Evolutionary conservation across 2,797 vertebrate species (phyloP).

Genomic region (Typhlichthys eigenmanni): DNA sequence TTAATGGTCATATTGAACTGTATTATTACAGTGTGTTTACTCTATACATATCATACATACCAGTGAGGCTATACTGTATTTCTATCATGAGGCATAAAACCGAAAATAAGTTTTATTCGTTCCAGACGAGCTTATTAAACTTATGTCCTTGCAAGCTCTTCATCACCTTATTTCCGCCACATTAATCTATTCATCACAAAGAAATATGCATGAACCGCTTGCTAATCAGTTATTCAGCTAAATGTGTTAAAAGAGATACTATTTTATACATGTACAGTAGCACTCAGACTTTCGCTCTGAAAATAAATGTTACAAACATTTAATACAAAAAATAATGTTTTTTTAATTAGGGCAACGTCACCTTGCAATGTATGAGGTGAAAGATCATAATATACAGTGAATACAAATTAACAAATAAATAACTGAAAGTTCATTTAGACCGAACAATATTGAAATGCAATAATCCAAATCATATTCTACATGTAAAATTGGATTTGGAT

Average conservation of each 20-base stretch:
- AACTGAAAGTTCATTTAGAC: no score
- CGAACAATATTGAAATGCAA: no score
- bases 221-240: conserved; percentile 54
- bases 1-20: no score
- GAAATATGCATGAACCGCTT: conserved; percentile 61
- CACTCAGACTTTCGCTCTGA: conserved; percentile 21
- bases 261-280: conserved; percentile 26
- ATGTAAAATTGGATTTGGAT: no score
- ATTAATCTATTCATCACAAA: conserved; percentile 69
- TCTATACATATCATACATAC: no score
- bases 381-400: no score
- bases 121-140: conserved; percentile 39
- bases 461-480: no score
- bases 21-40: no score
- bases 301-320: conserved; percentile 17
- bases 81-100: conserved; percentile 2
- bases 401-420: no score
- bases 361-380: no score
- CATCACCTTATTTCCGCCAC: conserved; percentile 56
- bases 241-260: conserved; percentile 49
- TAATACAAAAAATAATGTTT: not conserved
- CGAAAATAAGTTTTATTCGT: conserved; percentile 43
- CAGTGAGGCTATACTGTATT: no score
- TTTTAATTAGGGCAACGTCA: conserved; percentile 1
- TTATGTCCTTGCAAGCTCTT: conserved; percentile 50